Percentiles rank a stretch among this genome's conserved stretches.
Evolutionary conservation across 2,888 invertebrate species (phyloP).

Genomic region (Salpingus planirostris): DNA sequence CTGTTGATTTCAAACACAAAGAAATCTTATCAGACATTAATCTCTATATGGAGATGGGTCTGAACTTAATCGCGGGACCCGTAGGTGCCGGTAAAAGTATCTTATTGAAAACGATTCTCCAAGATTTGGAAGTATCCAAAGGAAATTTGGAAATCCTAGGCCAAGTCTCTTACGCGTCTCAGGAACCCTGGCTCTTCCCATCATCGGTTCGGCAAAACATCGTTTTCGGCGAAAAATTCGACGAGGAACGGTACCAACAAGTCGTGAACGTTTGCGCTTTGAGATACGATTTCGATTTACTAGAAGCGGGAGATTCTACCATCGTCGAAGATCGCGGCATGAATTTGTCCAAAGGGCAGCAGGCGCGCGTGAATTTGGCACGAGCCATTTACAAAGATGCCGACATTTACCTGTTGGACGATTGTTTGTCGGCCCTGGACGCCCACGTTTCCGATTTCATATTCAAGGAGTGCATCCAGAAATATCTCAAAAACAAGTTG

Average conservation of each 20-base stretch:
- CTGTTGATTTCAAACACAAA: constrained; percentile 24
- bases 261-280: constrained; percentile 58
- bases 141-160: too few relatives aligned
- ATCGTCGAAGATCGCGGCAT: constrained; percentile 73
- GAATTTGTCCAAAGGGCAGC: constrained; percentile 76
- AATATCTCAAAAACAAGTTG: constrained; percentile 23
- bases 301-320: constrained; percentile 61
- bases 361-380: constrained; percentile 68
- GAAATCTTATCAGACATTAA: too few relatives aligned
- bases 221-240: constrained; percentile 57
- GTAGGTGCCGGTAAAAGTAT: constrained; percentile 53
- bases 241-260: constrained; percentile 47
- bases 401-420: constrained; percentile 70
- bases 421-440: constrained; percentile 73
- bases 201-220: constrained; percentile 67
- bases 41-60: constrained; percentile 37
- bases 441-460: constrained; percentile 61
- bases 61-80: constrained; percentile 49
- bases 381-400: constrained; percentile 66
- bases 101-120: constrained; percentile 30
- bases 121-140: constrained; percentile 27
- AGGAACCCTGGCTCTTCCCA: constrained; percentile 54
- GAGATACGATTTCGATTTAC: constrained; percentile 46
- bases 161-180: constrained; percentile 52
- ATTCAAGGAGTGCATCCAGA: constrained; percentile 51